Evolutionary conservation across 2,888 invertebrate species (phyloP).

Genomic region (Pristionchus exspectatus): DNA sequence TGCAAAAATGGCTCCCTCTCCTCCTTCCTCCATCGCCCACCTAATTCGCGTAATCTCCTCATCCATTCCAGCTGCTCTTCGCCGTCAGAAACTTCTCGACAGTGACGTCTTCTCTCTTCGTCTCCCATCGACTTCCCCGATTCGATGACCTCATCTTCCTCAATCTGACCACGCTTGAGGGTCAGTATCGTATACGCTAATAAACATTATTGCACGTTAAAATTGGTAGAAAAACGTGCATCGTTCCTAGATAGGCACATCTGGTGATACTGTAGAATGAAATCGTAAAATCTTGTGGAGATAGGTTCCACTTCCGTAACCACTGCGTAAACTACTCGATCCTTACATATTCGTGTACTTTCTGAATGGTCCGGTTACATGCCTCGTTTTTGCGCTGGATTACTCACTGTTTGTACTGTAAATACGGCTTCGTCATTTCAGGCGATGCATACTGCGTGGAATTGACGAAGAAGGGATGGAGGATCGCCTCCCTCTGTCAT

Average conservation of each 20-base stretch:
- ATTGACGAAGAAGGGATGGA: conserved; percentile 82
- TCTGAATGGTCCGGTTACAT: no score
- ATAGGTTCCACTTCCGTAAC: no score
- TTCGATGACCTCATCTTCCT: conserved; percentile 84
- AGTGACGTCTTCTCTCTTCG: conserved; percentile 77
- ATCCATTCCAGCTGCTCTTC: background rate
- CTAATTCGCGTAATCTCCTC: background rate
- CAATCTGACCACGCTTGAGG: conserved; percentile 87
- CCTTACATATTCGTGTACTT: no score
- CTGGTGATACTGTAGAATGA: no score
- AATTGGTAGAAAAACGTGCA: no score
- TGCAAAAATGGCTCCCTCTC: background rate
- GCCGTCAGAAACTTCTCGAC: background rate
- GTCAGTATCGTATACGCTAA: conserved; percentile 61
- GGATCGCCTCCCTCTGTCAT: conserved; percentile 10
- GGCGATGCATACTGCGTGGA: conserved; percentile 85
- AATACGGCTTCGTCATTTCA: background rate
- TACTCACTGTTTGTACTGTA: no score
- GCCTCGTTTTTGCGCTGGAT: no score
- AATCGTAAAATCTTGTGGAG: no score
- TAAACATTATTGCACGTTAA: no score
- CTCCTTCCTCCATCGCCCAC: background rate
- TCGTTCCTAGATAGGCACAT: no score
- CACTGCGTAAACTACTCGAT: no score
- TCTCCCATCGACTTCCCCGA: conserved; percentile 83